These are phyloP conservation scores for Leptinotarsa defecta DNA, from an alignment of 1,140 invertebrate species.

Conservation along the genomic window DNA sequence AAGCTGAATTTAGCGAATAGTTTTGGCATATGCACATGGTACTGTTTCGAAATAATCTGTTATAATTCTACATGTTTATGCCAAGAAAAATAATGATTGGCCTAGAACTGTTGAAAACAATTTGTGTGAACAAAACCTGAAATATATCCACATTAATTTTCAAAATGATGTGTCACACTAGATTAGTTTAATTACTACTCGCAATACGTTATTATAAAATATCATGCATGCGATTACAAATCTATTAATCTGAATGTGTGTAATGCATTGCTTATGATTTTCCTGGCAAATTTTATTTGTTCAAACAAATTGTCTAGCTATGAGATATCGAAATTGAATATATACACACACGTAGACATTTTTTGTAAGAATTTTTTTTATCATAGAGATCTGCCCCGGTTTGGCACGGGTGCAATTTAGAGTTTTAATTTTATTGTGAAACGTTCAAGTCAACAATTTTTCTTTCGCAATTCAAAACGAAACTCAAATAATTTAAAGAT, in stretches of 20 bases:
- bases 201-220: not conserved
- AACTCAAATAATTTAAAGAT: no score
- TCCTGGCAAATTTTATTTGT: not conserved
- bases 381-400: no score
- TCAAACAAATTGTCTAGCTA: no score
- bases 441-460: no score
- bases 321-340: no score
- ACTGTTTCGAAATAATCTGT: not conserved
- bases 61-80: not conserved
- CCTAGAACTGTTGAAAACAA: constrained; percentile 2
- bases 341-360: no score
- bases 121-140: no score
- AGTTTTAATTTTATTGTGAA: no score
- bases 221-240: not conserved
- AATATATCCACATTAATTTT: not conserved
- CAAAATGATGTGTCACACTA: constrained; percentile 4
- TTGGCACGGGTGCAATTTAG: no score
- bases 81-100: not conserved
- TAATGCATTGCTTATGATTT: not conserved
- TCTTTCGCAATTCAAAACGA: no score
- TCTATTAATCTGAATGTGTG: not conserved
- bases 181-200: not conserved
- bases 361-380: no score
- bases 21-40: not conserved
- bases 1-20: not conserved